Base-by-base conservation (phyloP, 2,797 vertebrate genomes). In the Rhyacichthys aspro region DNA sequence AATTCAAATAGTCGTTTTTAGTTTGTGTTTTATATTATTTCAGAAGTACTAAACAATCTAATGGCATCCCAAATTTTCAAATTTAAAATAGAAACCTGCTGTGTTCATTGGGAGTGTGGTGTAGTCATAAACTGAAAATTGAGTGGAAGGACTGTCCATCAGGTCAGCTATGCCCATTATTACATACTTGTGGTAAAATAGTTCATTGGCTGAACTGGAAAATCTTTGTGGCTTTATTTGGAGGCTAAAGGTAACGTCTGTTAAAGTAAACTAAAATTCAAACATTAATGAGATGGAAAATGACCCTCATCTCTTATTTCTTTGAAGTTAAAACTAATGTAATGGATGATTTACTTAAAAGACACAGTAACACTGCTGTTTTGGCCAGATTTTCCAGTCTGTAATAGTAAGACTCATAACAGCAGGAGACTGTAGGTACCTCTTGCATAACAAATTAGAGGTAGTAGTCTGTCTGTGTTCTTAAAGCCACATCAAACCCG, bases 401-500 rank as follows among this genome's bases (percentile, higher is more conserved):
- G 38, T 63, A 12, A 69, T 39, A 28, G 50, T 66, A 43, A 39
- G 56, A 62, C 6, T 59, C 33, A 10, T 34, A 47, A 48, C 58
- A 46, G 62, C 9, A 52, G 49, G 38, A 43, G 57, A 61, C 32
- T 46, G 52, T 52, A 72, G 55, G 43, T 75, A 69, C 33, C 18
- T 42, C 57, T 36, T 65, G 0, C 8, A 62, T 57, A 71, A 55
- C 45, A 71, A 74, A 67, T 28, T 64, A 49, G 59, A 56, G 46
- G 66, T 78, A 78, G 10, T 32, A 69, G 50, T 63, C 37, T 53
- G 63, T 63, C 64, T 66, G n/a, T n/a, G n/a, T n/a, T 53, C 50
- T 28, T 14, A 45, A 76, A 83, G 72, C 77, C 64, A 78, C 73
- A 79, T 79, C 64, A 81, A 87, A 52, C 60, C 53, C 10, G 53